Evolutionary conservation across 2,797 vertebrate genomes (phyloP), one percentile per base, ranked within the genome.

Genomic region (Thalassophryne amazonica): DNA sequence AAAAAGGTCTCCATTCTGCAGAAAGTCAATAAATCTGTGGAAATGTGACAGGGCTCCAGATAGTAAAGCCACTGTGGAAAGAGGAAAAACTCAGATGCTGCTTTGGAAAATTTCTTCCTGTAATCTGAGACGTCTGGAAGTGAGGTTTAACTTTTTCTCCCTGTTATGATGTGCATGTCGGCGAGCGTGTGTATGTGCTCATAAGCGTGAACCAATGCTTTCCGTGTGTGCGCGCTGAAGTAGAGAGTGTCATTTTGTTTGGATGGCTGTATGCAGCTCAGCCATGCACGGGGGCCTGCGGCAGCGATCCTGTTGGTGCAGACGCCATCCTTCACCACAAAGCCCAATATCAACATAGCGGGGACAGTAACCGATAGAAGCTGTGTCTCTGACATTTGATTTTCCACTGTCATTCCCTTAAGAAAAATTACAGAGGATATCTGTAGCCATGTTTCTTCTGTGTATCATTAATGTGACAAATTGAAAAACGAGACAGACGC

Each of bases 51-150:
- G 34, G 27, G 39, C 22, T 70, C 46, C 40, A 54, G 70, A 67
- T 34, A 60, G 49, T 12, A 3, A 53, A 37, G 40, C 69, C 42
- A 35, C 39, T 53, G 42, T 33, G 24, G 36, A 15, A n/a, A 75
- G 47, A 49, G 68, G 69, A 78, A 77, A 83, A 78, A 49, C 33
- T 29, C 47, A 75, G 31, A 80, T 46, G 54, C 24, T 77, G 71
- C 79, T 84, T 84, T 80, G 81, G 81, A 85, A 86, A 84, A 73
- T 78, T 8, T 75, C 54, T 68, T 65, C 62, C 58, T 69, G 84
- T 56, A 86, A 86, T 60, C 60, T 55, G 79, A 89, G 77, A 78
- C 81, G 83, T 84, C 83, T 86, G 85, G 76, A 84, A 69, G 80
- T 73, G 80, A 60, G 29, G 54, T 85, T 83, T 76, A 79, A 61